Evolutionary conservation across 1,140 invertebrate species (phyloP).

Genomic region (Charaxes varanes): DNA sequence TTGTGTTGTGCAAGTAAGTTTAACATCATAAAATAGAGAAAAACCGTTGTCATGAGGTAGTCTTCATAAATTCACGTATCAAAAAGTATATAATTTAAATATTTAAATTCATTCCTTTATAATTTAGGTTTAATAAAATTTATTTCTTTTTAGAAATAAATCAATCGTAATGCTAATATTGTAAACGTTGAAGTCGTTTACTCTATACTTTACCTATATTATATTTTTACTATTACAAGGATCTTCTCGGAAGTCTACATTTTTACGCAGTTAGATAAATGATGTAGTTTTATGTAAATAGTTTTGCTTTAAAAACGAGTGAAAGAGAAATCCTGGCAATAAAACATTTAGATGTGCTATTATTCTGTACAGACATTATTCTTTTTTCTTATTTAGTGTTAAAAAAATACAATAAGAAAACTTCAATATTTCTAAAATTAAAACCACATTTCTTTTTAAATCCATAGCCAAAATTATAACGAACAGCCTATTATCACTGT

Average conservation of each 20-base stretch:
- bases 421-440: too few species aligned
- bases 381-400: constrained; percentile 9
- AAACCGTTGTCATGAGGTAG: constrained; percentile 13
- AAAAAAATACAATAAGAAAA: too few species aligned
- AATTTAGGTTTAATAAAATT: constrained; percentile 38
- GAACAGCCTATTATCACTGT: too few species aligned
- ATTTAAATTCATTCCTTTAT: constrained; percentile 64
- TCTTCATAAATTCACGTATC: constrained; percentile 17
- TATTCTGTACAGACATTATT: constrained; percentile 25
- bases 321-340: constrained; percentile 19
- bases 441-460: too few species aligned
- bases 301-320: constrained; percentile 47
- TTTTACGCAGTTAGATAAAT: constrained; percentile 40
- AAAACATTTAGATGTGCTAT: constrained; percentile 20
- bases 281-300: constrained; percentile 64
- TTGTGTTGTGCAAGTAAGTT: constrained; percentile 16
- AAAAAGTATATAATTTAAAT: constrained; percentile 26
- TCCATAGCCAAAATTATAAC: too few species aligned
- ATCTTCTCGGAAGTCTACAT: constrained; percentile 11
- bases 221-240: constrained; percentile 12
- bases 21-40: constrained; percentile 11
- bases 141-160: constrained; percentile 20
- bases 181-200: constrained; percentile 15
- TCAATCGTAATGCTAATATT: constrained; percentile 18
- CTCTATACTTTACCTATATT: constrained; percentile 16